Base-by-base conservation (phyloP, 1,140 invertebrate species). In the Atopsyche davidsoni region DNA sequence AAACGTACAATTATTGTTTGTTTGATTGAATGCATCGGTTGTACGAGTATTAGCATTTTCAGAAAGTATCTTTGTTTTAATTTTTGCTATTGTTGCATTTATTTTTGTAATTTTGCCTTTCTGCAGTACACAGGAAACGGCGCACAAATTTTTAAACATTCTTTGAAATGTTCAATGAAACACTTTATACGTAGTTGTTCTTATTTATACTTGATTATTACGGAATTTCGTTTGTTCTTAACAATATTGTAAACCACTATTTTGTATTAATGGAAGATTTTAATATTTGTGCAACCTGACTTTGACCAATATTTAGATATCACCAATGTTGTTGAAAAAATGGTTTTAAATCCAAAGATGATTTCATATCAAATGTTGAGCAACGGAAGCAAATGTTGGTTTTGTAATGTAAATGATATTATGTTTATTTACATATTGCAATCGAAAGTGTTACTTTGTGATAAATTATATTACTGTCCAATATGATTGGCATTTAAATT, bases 231-330 rank as follows among this genome's bases (percentile, higher is more conserved):
- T n/a, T n/a, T n/a, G n/a, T n/a, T n/a, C n/a, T n/a, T n/a, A n/a
- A n/a, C n/a, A n/a, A n/a, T n/a, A n/a, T n/a, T n/a, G n/a, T n/a
- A 46, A 41, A 19, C 43, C 43, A 31, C 24, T 14, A 41, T 24
- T 41, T 43, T 43, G 41, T n/a, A 25, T 43, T 45, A 31, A 17
- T 45, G 46, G 45, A 43, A 44, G 35, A 49, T 57, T 49, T 52
- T 52, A 52, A 52, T 57, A 55, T 58, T 58, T 58, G 49, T 55
- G 49, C 57, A 55, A 58, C 52, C 48, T 36, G 36, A 42, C 46
- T 54, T 46, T 44, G 48, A 51, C 57, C 45, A 55, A 55, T 57
- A 31, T 52, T 22, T 46, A 38, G 51, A 42, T 50, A 55, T 51
- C 40, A 32, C 49, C 31, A 40, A 51, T 49, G 43, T 55, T 54